Conservation (phyloP, 2,888 invertebrate species). For the Timema podura region DNA sequence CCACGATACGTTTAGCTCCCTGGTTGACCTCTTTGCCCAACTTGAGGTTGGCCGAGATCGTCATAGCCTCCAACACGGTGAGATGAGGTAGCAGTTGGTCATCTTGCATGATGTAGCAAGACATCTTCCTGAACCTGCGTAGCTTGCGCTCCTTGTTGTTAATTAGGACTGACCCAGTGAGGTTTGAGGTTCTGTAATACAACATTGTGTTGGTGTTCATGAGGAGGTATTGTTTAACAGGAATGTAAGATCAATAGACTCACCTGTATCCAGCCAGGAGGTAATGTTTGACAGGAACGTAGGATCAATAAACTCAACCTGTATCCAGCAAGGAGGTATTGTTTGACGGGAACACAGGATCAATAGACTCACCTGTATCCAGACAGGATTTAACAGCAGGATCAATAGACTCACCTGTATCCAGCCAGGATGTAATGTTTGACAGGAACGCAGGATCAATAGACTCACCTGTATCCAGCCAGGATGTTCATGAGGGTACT, state of each 20-base stretch:
- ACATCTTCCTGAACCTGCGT: slow-evolving; percentile 84
- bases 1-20: slow-evolving; percentile 43
- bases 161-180: slow-evolving; percentile 80
- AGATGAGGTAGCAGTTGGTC: slow-evolving; percentile 85
- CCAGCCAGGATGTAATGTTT: no score
- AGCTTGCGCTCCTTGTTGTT: slow-evolving; percentile 85
- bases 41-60: slow-evolving; percentile 89
- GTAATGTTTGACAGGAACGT: no score
- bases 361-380: slow-evolving; percentile 71
- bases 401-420: no score
- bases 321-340: no score
- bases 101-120: slow-evolving; percentile 97
- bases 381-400: slow-evolving; percentile 59
- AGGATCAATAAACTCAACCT: no score
- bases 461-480: slow-evolving; percentile 78
- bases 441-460: no score
- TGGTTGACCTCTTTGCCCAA: slow-evolving; percentile 46
- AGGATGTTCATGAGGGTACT: slow-evolving; percentile 85
- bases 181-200: slow-evolving; percentile 67
- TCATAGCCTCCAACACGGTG: slow-evolving; percentile 89
- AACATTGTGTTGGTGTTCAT: not conserved
- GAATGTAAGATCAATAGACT: no score
- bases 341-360: no score
- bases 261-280: no score
- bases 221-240: no score